These are phyloP conservation scores for Epinephelus awoara DNA, from an alignment of 2,797 vertebrate species.

Conservation along the genomic window DNA sequence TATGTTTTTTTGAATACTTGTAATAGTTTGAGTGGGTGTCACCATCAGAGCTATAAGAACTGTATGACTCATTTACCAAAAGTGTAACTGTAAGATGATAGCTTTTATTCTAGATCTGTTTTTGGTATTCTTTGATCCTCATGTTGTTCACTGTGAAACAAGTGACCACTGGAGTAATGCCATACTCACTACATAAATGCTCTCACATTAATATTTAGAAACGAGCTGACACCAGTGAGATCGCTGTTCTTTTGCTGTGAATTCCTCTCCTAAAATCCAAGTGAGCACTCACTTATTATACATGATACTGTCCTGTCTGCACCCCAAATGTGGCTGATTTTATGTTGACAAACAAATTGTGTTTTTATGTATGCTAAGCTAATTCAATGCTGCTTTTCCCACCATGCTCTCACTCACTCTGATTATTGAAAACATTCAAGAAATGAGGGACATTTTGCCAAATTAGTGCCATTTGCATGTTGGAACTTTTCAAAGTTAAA, in stretches of 20 bases:
- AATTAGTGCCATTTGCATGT: too few species aligned
- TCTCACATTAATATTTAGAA: neutral
- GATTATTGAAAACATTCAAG: neutral
- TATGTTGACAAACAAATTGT: neutral
- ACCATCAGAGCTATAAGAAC: slow-evolving; percentile 42
- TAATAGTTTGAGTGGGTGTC: slow-evolving; percentile 72
- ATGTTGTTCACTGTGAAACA: neutral
- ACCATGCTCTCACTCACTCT: neutral
- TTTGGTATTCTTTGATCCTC: neutral
- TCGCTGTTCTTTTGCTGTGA: neutral
- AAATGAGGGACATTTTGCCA: neutral
- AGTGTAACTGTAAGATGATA: slow-evolving; percentile 33
- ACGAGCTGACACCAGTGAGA: neutral
- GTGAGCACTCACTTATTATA: neutral
- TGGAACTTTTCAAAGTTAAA: too few species aligned
- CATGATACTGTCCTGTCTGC: neutral
- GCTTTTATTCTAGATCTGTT: neutral
- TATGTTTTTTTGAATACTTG: slow-evolving; percentile 70
- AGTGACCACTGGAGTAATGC: neutral
- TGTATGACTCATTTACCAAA: slow-evolving; percentile 62
- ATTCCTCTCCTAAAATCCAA: slow-evolving; percentile 19
- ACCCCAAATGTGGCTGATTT: neutral
- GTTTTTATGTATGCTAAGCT: neutral
- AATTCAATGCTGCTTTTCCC: slow-evolving; percentile 13
- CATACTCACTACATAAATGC: slow-evolving; percentile 4